Percentiles rank a stretch among this genome's conserved stretches.
phyloP scores from a whole-genome alignment of 2,113 vertebrate species.

The Boulengeromyrus knoepffleri region DNA sequence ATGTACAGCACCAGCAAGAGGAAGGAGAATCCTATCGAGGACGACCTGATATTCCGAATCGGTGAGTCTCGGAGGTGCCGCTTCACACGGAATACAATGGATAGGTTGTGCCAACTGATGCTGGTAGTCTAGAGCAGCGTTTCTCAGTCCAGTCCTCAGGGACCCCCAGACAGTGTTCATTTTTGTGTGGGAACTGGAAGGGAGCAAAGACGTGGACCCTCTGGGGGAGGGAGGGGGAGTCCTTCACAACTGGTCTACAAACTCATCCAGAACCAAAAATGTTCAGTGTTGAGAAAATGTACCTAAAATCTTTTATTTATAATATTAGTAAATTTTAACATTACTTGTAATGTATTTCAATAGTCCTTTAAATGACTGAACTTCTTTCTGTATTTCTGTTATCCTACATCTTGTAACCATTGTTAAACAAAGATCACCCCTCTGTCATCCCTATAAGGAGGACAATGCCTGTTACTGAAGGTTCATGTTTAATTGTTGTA shows the following conservation, averaged over 20 bases:
- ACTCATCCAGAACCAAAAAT: not conserved
- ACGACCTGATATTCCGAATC: conserved; percentile 88
- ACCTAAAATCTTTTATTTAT: too few relatives aligned
- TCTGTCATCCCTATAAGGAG: not conserved
- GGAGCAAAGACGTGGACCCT: too few relatives aligned
- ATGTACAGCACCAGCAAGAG: conserved; percentile 92
- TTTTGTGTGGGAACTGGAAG: not conserved
- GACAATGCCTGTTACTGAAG: not conserved
- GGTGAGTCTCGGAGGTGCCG: conserved; percentile 55
- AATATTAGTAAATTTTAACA: not conserved
- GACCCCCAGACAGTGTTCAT: not conserved
- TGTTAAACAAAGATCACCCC: not conserved
- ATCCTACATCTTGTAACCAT: not conserved
- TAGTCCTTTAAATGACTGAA: not conserved
- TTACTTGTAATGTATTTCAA: not conserved
- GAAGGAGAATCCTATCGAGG: conserved; percentile 93
- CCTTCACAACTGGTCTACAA: not conserved
- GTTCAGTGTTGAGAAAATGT: not conserved
- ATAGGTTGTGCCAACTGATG: not conserved
- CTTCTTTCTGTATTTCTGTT: not conserved
- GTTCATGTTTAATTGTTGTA: not conserved
- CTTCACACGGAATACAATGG: not conserved
- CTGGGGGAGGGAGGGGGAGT: too few relatives aligned
- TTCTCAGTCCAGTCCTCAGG: not conserved
- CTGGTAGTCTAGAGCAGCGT: not conserved